These are phyloP conservation scores for Cacajao melanocephalus DNA, from an alignment of 2,797 vertebrate species.

Conservation along the genomic window DNA sequence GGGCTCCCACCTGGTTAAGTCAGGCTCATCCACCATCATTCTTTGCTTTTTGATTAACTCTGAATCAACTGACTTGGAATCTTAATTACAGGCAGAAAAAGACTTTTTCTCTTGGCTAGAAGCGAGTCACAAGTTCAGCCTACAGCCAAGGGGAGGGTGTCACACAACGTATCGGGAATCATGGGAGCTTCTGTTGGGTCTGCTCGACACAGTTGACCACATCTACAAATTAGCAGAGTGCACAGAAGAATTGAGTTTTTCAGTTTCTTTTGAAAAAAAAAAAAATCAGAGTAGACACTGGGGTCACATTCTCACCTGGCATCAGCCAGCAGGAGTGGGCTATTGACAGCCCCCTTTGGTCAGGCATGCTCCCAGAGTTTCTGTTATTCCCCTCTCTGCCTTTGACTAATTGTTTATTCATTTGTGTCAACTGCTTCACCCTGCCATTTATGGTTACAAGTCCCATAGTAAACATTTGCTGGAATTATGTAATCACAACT, in stretches of 20 bases:
- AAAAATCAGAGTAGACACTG: too few species aligned
- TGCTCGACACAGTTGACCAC: neutral
- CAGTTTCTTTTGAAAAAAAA: neutral
- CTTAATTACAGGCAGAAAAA: neutral
- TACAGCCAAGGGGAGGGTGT: neutral
- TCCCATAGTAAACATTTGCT: neutral
- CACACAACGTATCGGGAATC: too few species aligned
- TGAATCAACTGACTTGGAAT: neutral
- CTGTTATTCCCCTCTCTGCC: accelerated
- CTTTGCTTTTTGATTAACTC: neutral
- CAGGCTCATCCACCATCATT: neutral
- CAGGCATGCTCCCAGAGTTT: too few species aligned
- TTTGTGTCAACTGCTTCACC: neutral
- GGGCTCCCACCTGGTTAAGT: neutral
- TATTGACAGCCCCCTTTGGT: accelerated
- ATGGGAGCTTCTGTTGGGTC: accelerated
- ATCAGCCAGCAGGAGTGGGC: accelerated
- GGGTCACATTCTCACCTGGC: neutral
- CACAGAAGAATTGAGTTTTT: neutral
- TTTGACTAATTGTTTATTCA: neutral
- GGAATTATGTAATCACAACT: neutral
- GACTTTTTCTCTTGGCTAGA: neutral
- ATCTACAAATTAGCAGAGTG: neutral
- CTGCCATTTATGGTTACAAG: neutral
- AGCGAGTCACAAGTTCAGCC: neutral